Conservation (phyloP, 2,888 invertebrate genomes). For the Philereme transversata region DNA sequence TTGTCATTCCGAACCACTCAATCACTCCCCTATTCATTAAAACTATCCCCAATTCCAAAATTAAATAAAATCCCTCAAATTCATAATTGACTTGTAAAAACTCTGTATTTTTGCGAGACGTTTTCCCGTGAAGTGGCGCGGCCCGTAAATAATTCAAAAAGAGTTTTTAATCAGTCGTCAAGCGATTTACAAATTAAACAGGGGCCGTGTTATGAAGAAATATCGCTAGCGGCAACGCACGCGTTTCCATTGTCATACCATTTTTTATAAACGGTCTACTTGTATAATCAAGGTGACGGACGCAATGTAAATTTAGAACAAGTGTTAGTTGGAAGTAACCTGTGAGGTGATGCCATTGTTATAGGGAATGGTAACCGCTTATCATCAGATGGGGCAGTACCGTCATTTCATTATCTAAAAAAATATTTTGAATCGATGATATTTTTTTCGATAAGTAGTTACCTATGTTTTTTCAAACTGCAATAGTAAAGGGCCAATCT, state of each 20-base stretch:
- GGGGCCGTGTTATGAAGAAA: slow-evolving; percentile 81
- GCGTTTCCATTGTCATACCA: slow-evolving; percentile 53
- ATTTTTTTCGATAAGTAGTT: too few species aligned
- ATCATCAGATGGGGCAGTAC: too few species aligned
- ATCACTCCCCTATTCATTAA: slow-evolving; percentile 21
- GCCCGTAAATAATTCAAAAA: slow-evolving; percentile 76
- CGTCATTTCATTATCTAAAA: too few species aligned
- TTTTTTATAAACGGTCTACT: too few species aligned
- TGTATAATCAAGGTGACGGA: too few species aligned
- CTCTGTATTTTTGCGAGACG: slow-evolving; percentile 29
- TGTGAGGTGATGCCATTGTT: too few species aligned
- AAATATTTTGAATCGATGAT: too few species aligned
- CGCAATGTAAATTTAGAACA: too few species aligned
- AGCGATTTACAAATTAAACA: slow-evolving; percentile 84
- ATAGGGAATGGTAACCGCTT: too few species aligned
- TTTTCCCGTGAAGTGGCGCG: slow-evolving; percentile 37
- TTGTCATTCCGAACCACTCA: slow-evolving; percentile 17
- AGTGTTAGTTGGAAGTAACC: too few species aligned
- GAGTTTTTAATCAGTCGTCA: slow-evolving; percentile 83
- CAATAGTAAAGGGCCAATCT: too few species aligned
- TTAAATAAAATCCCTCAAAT: slow-evolving; percentile 21
- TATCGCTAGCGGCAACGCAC: slow-evolving; percentile 57
- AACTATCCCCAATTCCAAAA: slow-evolving; percentile 14
- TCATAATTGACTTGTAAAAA: slow-evolving; percentile 30
- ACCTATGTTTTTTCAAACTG: too few species aligned